Evolutionary conservation across 2,888 invertebrate genomes (phyloP).

Genomic region (Dermolepida albohirtum): DNA sequence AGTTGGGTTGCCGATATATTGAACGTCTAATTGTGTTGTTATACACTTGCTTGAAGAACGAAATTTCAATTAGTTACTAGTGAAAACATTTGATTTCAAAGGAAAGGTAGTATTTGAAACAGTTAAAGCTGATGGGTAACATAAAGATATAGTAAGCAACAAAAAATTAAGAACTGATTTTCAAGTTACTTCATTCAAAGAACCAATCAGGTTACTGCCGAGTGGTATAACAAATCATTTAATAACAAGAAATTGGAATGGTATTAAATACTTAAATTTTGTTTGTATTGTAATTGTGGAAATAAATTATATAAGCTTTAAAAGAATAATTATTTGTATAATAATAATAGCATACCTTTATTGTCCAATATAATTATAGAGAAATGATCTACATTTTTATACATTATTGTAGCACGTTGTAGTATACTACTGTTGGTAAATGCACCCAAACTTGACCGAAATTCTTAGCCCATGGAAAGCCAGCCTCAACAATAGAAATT

Average conservation of each 20-base stretch:
- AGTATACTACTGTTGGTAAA: too few species aligned
- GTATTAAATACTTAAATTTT: background rate
- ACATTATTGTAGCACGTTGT: too few species aligned
- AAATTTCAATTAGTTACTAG: slow-evolving; percentile 90
- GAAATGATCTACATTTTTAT: too few species aligned
- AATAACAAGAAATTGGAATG: slow-evolving; percentile 73
- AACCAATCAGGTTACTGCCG: slow-evolving; percentile 86
- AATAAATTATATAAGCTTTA: background rate
- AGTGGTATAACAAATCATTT: slow-evolving; percentile 91
- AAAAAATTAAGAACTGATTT: slow-evolving; percentile 86
- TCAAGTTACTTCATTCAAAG: slow-evolving; percentile 88
- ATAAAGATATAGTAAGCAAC: slow-evolving; percentile 98
- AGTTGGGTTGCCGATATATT: too few species aligned
- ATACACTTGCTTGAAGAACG: too few species aligned
- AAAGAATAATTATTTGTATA: too few species aligned
- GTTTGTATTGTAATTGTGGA: background rate
- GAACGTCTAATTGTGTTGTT: too few species aligned
- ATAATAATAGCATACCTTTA: too few species aligned
- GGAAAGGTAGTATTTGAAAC: slow-evolving; percentile 85
- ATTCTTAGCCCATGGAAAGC: too few species aligned
- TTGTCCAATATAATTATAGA: too few species aligned
- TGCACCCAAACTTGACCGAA: too few species aligned
- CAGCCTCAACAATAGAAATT: too few species aligned
- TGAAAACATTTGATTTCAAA: slow-evolving; percentile 82
- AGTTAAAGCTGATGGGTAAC: slow-evolving; percentile 93